phyloP scores from a whole-genome alignment of 2,888 invertebrate species.

The Scaptomyza parva region DNA sequence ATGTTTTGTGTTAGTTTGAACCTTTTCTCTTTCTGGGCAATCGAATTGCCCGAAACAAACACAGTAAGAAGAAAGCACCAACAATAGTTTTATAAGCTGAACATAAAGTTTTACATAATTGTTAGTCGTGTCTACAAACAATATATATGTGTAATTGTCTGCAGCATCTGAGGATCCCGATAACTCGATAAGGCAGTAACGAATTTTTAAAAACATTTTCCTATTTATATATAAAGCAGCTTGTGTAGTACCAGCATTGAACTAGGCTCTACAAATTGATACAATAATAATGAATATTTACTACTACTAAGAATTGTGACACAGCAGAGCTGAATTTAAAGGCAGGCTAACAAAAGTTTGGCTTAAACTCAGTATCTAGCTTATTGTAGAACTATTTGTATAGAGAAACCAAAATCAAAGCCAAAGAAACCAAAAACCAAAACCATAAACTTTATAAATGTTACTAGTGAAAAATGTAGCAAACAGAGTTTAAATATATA shows the following conservation, averaged over 20 bases:
- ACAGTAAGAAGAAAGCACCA: constrained; percentile 84
- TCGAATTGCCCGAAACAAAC: constrained; percentile 70
- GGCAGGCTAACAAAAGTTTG: constrained; percentile 3
- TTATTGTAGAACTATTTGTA: constrained; percentile 36
- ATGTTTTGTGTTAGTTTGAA: constrained; percentile 48
- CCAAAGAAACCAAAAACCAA: constrained; percentile 36
- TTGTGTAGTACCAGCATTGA: constrained; percentile 53
- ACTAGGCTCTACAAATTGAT: constrained; percentile 47
- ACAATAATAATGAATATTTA: constrained; percentile 54
- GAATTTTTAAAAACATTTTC: constrained; percentile 59
- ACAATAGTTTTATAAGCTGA: constrained; percentile 78
- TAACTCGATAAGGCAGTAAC: constrained; percentile 33
- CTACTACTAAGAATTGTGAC: constrained; percentile 27
- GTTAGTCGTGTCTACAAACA: constrained; percentile 53
- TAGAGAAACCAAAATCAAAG: constrained; percentile 41
- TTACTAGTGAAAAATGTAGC: constrained; percentile 73
- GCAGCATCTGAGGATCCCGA: constrained; percentile 15
- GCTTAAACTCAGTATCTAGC: constrained; percentile 14
- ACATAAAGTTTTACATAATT: constrained; percentile 51
- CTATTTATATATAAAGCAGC: constrained; percentile 55
- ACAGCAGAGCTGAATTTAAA: constrained; percentile 22
- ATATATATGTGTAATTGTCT: constrained; percentile 14
- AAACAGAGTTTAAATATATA: constrained; percentile 60
- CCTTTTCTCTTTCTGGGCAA: constrained; percentile 67
- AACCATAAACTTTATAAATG: constrained; percentile 66